Base-by-base conservation (phyloP, 2,797 vertebrate species). In the Tangara arthus region DNA sequence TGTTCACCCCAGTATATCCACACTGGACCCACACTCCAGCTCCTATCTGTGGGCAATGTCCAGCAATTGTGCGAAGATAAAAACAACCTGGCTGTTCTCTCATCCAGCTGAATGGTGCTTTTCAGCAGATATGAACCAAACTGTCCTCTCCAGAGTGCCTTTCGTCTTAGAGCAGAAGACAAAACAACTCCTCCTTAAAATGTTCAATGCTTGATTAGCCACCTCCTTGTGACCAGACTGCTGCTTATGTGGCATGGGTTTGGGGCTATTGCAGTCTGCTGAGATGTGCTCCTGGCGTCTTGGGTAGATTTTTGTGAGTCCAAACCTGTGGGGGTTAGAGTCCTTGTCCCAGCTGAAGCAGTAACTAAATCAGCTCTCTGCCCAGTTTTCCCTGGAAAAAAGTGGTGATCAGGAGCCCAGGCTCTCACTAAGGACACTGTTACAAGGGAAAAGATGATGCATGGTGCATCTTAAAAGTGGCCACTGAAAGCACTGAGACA, bases 401-500 rank as follows among this genome's bases (percentile, higher is more conserved):
- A 55, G 42, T 14, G 42, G 21, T 1, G 1, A 17, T 16, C 2
- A 2, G n/a, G 60, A 73, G 49, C 34, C 34, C 53, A 41, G 39
- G 28, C 26, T 78, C 35, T 3, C 0, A 13, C 12, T 71, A 63
- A 72, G 66, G 39, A 52, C 16, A 7, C 30, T 26, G 15, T 70
- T 63, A 72, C 0, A 4, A 76, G 22, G 39, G 66, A 82, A 89
- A 76, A 70, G 50, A 59, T 3, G 1, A n/a, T 50, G 37, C 15
- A 10, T 0, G 12, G 52, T 87, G 46, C 61, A 42, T 70, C 82
- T 73, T 72, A 27, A 35, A 59, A 73, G 24, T 28, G 63, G 47
- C 52, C 66, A 34, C 73, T 77, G 70, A 46, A 66, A 84, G 56
- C 89, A 84, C 32, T 35, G 56, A 89, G 49, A 76, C 80, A 91